A percentile compares a stretch with the other conserved stretches of the same genome.
Conservation (phyloP, 2,888 invertebrate genomes). For the Sphecodes monilicornis region DNA sequence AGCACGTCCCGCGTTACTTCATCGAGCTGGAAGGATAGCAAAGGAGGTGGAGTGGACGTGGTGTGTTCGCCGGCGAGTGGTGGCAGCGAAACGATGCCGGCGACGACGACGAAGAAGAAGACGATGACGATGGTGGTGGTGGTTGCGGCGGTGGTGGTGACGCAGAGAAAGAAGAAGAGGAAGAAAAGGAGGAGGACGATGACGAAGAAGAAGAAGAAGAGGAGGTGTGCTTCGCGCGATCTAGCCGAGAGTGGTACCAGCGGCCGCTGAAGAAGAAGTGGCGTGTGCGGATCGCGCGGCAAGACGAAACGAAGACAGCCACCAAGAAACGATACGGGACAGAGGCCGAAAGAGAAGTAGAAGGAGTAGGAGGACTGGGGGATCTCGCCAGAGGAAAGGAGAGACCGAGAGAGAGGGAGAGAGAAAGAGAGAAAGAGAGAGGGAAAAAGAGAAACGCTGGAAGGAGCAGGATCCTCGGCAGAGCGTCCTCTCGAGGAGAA, state of each 20-base stretch:
- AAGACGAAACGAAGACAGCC: conserved; percentile 72
- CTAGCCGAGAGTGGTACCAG: conserved; percentile 73
- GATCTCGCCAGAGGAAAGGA: conserved; percentile 27
- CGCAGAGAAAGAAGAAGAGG: conserved; percentile 6
- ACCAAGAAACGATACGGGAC: conserved; percentile 70
- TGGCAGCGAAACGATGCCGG: conserved; percentile 34
- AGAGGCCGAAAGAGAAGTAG: conserved; percentile 70
- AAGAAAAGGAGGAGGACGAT: conserved; percentile 30
- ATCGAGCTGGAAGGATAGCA: conserved; percentile 58
- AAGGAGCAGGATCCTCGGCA: conserved; percentile 55
- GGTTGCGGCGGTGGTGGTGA: conserved; percentile 12
- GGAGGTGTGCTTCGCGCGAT: conserved; percentile 73
- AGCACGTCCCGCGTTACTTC: conserved; percentile 52
- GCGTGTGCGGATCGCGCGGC: conserved; percentile 75
- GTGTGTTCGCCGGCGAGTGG: conserved; percentile 38
- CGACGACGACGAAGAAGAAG: conserved; percentile 12
- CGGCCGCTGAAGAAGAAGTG: conserved; percentile 76
- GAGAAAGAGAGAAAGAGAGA: not conserved
- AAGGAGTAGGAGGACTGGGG: conserved; percentile 45
- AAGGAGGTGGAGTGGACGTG: conserved; percentile 45
- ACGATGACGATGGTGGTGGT: conserved; percentile 19
- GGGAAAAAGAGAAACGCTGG: conserved; percentile 26
- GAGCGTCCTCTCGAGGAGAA: conserved; percentile 59
- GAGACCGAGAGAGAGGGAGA: conserved; percentile 3
- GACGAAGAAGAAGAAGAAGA: conserved; percentile 54